Percentiles rank a stretch among this genome's conserved stretches.
phyloP scores from a whole-genome alignment of 2,888 invertebrate species.

The Clistopyga incitator region DNA sequence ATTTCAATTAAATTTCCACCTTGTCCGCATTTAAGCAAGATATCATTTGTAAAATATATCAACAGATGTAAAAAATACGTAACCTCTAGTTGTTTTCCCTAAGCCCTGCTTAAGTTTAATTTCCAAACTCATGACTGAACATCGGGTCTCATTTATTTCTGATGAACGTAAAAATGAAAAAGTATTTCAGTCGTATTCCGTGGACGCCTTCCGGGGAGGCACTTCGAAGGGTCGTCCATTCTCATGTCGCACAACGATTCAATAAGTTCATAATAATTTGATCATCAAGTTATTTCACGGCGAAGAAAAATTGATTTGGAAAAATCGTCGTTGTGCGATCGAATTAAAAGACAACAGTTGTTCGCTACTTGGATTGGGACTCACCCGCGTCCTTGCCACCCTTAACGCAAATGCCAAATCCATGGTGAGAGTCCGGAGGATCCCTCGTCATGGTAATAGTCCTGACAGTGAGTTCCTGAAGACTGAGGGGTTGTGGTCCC shows the following conservation, averaged over 20 bases:
- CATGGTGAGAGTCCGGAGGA: constrained; percentile 91
- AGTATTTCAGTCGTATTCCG: background rate
- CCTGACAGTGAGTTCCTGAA: constrained; percentile 91
- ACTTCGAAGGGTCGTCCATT: constrained; percentile 49
- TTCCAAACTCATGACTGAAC: background rate
- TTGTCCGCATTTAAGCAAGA: no score
- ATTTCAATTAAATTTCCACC: no score
- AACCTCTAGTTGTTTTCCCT: background rate
- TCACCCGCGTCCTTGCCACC: constrained; percentile 95
- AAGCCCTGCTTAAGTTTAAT: background rate
- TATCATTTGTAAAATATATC: background rate
- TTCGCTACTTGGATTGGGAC: constrained; percentile 53
- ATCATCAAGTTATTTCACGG: background rate
- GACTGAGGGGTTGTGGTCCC: constrained; percentile 86
- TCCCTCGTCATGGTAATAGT: constrained; percentile 95
- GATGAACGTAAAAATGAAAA: background rate
- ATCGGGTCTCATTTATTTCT: background rate
- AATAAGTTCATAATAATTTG: background rate
- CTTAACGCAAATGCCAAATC: constrained; percentile 96
- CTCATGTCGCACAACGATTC: constrained; percentile 38
- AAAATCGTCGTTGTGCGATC: constrained; percentile 42
- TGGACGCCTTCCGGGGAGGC: constrained; percentile 35
- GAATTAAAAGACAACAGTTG: constrained; percentile 22
- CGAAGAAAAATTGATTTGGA: constrained; percentile 10
- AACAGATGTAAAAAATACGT: background rate